Percentiles rank a stretch among this genome's conserved stretches.
Evolutionary conservation across 2,113 vertebrate species (phyloP).

Genomic region (Odontophorus gujanensis): DNA sequence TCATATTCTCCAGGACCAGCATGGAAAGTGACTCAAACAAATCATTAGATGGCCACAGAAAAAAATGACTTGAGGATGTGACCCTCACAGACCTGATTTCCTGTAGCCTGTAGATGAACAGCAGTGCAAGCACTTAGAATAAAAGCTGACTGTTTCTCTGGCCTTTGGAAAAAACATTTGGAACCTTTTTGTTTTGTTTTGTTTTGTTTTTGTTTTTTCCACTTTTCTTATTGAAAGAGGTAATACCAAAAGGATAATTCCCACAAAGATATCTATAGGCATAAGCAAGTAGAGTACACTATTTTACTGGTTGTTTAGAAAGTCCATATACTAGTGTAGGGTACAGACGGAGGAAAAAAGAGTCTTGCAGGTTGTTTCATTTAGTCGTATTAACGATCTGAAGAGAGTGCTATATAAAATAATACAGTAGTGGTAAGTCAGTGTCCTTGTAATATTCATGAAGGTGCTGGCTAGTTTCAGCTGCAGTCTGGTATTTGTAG

Average conservation of each 20-base stretch:
- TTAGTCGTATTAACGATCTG: neutral
- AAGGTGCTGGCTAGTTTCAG: slow-evolving; percentile 6
- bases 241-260: neutral
- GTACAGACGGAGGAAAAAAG: neutral
- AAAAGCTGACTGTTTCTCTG: slow-evolving; percentile 48
- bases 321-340: neutral
- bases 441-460: slow-evolving; percentile 16
- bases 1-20: neutral
- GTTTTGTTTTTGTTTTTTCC: neutral
- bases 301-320: neutral
- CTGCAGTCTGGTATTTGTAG: slow-evolving; percentile 20
- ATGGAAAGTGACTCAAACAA: slow-evolving; percentile 6
- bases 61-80: slow-evolving; percentile 58
- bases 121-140: neutral
- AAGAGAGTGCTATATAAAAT: neutral
- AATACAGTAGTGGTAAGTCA: neutral
- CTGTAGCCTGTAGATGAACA: slow-evolving; percentile 34
- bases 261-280: neutral
- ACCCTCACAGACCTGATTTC: slow-evolving; percentile 60
- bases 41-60: slow-evolving; percentile 31
- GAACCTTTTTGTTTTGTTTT: neutral
- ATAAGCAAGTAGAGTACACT: neutral
- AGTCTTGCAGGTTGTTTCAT: neutral
- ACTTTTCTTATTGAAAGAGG: neutral
- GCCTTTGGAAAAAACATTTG: neutral